Base-by-base conservation (phyloP, 2,888 invertebrate genomes). In the Pseudococcus viburni region DNA sequence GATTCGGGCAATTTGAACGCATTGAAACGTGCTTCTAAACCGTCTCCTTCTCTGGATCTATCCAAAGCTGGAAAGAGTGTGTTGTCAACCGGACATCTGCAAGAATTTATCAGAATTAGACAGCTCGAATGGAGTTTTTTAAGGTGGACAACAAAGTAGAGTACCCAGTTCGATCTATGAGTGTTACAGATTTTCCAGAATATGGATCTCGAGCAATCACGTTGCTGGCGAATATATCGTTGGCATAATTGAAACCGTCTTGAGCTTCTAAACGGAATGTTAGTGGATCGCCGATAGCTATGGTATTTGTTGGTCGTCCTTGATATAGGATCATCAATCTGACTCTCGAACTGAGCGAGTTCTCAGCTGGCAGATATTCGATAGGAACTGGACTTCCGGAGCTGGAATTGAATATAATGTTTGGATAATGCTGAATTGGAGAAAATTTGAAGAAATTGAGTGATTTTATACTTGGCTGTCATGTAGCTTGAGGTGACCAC, bases 1-100 rank as follows among this genome's bases (percentile, higher is more conserved):
- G 97, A 97, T 92, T 97, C 97, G 0, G 97, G 97, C 90, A 98
- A 97, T 92, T 97, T 98, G 91, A 97, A 98, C 0, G 97, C 97
- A 91, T 97, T 97, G 92, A 98, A 98, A 90, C 97, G 94, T 0
- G 97, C 97, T 93, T 97, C 97, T 87, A 98, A 92, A 5, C 96
- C 96, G 91, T 97, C 97, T 0, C 96, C 96, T 90, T 94, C 96
- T 39, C 97, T 94, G 0, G 96, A 94, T 91, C 96, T 95, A 91
- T 97, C 97, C 90, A 98, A 92, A 91, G 97, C 96, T 0, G 97
- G 97, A 93, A 98, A 98, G 0, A 98, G 97, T 91, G 95, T 97
- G 22, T 96, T 95, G 92, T 97, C 97, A 0, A 97, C 96, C 0
- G 97, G 97, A 91, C 97, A 98, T 55, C 97, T 97, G 91, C 51